Conservation (phyloP, 2,113 vertebrate species). For the Erythrolamprus reginae region DNA sequence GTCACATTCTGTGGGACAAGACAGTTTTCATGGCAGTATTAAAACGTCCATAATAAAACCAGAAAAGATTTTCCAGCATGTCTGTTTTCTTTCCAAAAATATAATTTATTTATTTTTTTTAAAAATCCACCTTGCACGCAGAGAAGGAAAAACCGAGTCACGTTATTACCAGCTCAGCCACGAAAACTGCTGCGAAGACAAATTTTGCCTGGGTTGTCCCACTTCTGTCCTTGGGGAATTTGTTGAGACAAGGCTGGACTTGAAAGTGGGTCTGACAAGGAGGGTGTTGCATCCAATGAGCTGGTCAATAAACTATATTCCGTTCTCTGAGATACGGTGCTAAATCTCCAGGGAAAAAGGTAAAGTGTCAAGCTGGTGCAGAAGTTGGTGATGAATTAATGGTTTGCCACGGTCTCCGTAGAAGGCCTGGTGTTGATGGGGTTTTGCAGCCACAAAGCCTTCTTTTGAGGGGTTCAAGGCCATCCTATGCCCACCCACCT, state of each 20-base stretch:
- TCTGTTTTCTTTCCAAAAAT: slow-evolving; percentile 53
- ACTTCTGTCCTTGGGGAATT: background rate
- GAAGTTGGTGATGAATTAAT: too few relatives aligned
- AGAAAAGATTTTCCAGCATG: slow-evolving; percentile 68
- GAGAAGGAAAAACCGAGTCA: background rate
- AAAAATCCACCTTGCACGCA: background rate
- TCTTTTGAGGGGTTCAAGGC: too few relatives aligned
- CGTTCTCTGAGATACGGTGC: background rate
- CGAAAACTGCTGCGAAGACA: background rate
- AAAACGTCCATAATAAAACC: slow-evolving; percentile 72
- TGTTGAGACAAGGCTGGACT: background rate
- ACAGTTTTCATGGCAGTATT: slow-evolving; percentile 93
- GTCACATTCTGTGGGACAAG: slow-evolving; percentile 85
- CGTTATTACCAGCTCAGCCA: background rate
- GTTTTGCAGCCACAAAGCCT: too few relatives aligned
- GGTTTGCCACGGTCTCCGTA: too few relatives aligned
- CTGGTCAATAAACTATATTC: background rate
- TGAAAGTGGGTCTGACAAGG: background rate
- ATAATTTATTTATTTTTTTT: too few relatives aligned
- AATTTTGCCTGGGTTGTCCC: background rate
- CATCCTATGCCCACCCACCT: too few relatives aligned
- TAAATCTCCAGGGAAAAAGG: background rate
- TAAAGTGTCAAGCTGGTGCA: too few relatives aligned
- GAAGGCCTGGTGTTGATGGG: too few relatives aligned
- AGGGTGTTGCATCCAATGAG: background rate